Conservation (phyloP, 2,113 vertebrate genomes). For the Symphodus melops region DNA sequence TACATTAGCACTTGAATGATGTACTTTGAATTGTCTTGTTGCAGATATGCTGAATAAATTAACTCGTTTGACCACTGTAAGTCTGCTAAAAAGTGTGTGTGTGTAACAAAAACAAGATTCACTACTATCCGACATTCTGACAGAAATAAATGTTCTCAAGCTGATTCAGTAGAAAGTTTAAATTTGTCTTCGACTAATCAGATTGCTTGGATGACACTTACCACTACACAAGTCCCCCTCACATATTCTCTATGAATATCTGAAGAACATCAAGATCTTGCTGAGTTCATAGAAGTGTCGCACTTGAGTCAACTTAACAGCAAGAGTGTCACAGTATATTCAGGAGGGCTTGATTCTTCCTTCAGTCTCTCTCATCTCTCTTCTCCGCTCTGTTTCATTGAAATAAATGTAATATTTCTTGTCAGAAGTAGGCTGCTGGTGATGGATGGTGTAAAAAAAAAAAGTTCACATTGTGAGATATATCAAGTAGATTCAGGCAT, state of each 20-base stretch:
- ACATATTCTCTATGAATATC: constrained; percentile 8
- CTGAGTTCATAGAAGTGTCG: constrained; percentile 27
- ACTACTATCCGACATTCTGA: no score
- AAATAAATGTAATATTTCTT: constrained; percentile 14
- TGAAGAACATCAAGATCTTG: constrained; percentile 9
- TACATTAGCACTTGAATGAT: no score
- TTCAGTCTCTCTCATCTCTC: neutral
- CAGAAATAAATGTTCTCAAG: neutral
- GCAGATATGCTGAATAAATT: no score
- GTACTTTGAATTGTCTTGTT: no score
- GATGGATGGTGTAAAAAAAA: constrained; percentile 32
- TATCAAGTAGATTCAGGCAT: constrained; percentile 37
- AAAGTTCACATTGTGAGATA: constrained; percentile 31
- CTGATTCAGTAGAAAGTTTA: neutral
- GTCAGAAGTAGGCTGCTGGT: neutral
- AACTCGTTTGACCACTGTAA: no score
- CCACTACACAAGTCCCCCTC: neutral
- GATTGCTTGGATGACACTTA: neutral
- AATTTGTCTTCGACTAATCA: neutral
- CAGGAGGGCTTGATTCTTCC: neutral
- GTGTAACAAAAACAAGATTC: no score
- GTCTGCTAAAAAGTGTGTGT: no score
- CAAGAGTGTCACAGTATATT: neutral
- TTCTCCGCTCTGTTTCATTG: neutral
- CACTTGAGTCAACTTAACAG: constrained; percentile 35